phyloP scores from a whole-genome alignment of 2,888 invertebrate species.

The Cantharis rufa region DNA sequence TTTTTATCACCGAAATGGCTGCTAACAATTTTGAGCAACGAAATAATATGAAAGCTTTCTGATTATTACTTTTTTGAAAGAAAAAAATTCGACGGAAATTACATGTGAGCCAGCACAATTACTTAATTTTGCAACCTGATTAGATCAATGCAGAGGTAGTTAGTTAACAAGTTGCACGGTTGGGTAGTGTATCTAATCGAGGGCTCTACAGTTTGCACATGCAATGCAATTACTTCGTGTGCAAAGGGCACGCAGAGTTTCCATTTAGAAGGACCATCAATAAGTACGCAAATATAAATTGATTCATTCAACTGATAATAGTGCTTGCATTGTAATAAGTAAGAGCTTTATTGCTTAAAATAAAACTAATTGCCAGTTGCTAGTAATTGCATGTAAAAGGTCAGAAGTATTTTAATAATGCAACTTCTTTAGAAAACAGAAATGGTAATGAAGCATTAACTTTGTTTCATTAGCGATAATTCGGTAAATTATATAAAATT shows the following conservation, averaged over 20 bases:
- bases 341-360: background rate
- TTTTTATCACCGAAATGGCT: too few species aligned
- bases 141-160: conserved; percentile 26
- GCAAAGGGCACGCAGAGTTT: conserved; percentile 19
- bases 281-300: background rate
- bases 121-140: conserved; percentile 15
- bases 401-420: background rate
- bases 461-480: background rate
- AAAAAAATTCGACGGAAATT: conserved; percentile 7
- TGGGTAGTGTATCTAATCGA: conserved; percentile 31
- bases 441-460: background rate
- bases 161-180: conserved; percentile 34
- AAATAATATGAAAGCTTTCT: background rate
- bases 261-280: background rate
- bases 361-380: background rate
- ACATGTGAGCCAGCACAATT: conserved; percentile 12
- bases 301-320: background rate
- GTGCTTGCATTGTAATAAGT: background rate
- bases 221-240: conserved; percentile 28
- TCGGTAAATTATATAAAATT: background rate
- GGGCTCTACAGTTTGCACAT: conserved; percentile 31
- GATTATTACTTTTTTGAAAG: background rate
- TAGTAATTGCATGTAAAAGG: background rate
- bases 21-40: background rate
- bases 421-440: background rate